Base-by-base conservation (phyloP, 1,140 invertebrate genomes). In the Drosophila trapezifrons region DNA sequence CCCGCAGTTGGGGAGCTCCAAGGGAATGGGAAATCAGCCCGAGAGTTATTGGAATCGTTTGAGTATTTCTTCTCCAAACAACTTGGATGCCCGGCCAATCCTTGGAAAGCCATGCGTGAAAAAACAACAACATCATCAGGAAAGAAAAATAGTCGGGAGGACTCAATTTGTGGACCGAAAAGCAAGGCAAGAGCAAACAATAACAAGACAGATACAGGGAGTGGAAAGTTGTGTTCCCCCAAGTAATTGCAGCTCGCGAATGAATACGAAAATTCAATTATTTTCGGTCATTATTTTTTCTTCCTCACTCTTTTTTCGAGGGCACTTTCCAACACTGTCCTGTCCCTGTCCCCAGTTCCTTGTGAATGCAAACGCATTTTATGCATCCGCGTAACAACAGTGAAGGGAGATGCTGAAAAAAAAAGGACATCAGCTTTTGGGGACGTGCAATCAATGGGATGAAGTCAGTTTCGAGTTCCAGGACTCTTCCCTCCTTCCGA, bases 201-300 rank as follows among this genome's bases (percentile, higher is more conserved):
- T 47, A 38, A 47, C 49, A 71, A 47, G 38, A 5, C 15, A 13
- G 12, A n/a, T 27, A 29, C 42, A 12, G 46, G 18, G n/a, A 52
- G 20, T 38, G 42, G 20, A 63, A 78, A 78, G 63, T 37, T 62
- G 20, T 62, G 13, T 52, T 43, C 42, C 32, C 49, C 42, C 64
- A 55, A 72, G 71, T 83, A 85, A 85, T 85, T 85, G 73, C 59
- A 73, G 63, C 63, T 76, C 66, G 64, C 76, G 66, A 84, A 66
- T 84, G 81, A 85, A 85, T 80, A 62, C 60, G 74, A 75, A 80
- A 85, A 85, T 72, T 85, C 82, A 85, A 85, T 85, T 85, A 85
- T 80, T 80, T 85, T 80, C 59, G 73, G 72, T 63, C 47, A 72
- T 83, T 84, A 73, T 78, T 77, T 57, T 72, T 71, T 38, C 38